Conservation (phyloP, 2,888 invertebrate genomes). For the Eupeodes luniger region DNA sequence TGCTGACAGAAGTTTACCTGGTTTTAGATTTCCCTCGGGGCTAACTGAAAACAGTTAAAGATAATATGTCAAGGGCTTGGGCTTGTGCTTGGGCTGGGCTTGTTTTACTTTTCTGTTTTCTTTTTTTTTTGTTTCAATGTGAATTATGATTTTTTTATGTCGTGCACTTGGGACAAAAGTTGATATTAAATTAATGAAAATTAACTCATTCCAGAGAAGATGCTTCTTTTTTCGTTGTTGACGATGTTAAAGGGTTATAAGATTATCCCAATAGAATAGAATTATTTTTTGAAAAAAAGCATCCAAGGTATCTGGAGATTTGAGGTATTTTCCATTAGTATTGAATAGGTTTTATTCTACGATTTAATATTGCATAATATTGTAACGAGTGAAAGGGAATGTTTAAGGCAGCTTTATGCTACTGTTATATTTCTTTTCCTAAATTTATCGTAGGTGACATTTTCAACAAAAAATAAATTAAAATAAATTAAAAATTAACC, state of each 20-base stretch:
- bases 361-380: neutral
- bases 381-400: neutral
- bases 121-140: constrained; percentile 28
- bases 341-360: constrained; percentile 20
- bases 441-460: too few relatives aligned
- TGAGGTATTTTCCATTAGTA: constrained; percentile 39
- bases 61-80: constrained; percentile 71
- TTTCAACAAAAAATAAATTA: too few relatives aligned
- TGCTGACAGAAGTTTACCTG: constrained; percentile 65
- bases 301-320: constrained; percentile 50
- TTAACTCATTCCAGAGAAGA: constrained; percentile 70
- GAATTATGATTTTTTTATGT: constrained; percentile 55
- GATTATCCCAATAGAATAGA: neutral
- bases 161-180: constrained; percentile 74
- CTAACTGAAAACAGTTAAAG: constrained; percentile 76
- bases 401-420: neutral
- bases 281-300: neutral
- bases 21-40: constrained; percentile 73
- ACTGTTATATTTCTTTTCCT: too few relatives aligned
- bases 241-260: neutral
- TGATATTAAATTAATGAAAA: constrained; percentile 81
- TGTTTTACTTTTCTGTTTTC: neutral
- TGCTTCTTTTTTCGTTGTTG: neutral
- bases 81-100: neutral
- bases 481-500: too few relatives aligned